phyloP scores from a whole-genome alignment of 2,888 invertebrate species.

The Drosophila colorata region DNA sequence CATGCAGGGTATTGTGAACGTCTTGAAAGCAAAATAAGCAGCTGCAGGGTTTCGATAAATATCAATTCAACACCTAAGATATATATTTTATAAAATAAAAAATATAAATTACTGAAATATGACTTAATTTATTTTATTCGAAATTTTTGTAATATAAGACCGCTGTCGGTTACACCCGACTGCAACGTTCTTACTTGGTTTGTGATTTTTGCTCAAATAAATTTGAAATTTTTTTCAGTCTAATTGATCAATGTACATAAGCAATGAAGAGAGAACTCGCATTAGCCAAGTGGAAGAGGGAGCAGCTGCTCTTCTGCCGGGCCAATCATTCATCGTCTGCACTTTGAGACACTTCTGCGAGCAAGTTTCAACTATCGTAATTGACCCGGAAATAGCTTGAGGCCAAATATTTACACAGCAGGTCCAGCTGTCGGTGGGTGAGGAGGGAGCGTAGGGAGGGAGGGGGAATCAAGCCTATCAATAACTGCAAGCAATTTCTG shows the following conservation, averaged over 20 bases:
- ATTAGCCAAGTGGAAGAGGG: conserved; percentile 8
- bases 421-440: conserved; percentile 5
- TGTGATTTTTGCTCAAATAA: neutral
- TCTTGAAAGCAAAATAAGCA: neutral
- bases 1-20: neutral
- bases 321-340: conserved; percentile 39
- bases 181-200: too few species aligned
- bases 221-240: conserved; percentile 1
- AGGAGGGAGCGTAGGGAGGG: too few species aligned
- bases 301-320: conserved; percentile 14
- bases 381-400: conserved; percentile 61
- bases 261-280: conserved; percentile 7
- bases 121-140: too few species aligned
- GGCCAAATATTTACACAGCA: conserved; percentile 55
- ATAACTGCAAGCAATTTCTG: conserved; percentile 13
- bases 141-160: too few species aligned
- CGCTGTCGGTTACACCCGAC: too few species aligned
- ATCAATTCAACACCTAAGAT: too few species aligned
- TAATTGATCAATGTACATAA: conserved; percentile 33
- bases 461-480: conserved; percentile 12
- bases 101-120: too few species aligned
- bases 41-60: too few species aligned
- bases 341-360: conserved; percentile 28
- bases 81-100: too few species aligned
- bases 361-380: conserved; percentile 40